These are phyloP conservation scores for Channa argus DNA, from an alignment of 2,113 vertebrate genomes.

Conservation along the genomic window DNA sequence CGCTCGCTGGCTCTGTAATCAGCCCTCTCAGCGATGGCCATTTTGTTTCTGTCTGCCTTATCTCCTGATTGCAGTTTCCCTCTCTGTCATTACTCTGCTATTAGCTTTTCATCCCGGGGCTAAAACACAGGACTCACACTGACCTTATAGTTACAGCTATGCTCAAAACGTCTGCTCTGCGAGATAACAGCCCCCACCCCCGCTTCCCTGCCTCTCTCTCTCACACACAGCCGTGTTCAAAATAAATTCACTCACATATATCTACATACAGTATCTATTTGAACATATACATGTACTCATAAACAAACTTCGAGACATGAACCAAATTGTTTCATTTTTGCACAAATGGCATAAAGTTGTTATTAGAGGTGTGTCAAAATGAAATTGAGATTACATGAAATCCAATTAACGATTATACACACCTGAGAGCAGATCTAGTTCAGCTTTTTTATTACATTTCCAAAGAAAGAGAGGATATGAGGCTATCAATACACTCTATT, in stretches of 20 bases:
- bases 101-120: constrained; percentile 69
- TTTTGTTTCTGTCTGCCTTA: constrained; percentile 71
- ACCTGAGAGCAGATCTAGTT: constrained; percentile 27
- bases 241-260: constrained; percentile 1
- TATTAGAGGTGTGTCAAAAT: too few relatives aligned
- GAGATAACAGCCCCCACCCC: constrained; percentile 48
- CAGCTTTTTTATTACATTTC: neutral
- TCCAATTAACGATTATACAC: constrained; percentile 36
- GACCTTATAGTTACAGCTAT: constrained; percentile 62
- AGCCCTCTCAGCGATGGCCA: constrained; percentile 50
- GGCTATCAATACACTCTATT: neutral
- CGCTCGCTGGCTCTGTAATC: constrained; percentile 58
- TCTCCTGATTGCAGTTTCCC: constrained; percentile 70
- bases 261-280: too few relatives aligned
- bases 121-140: constrained; percentile 65
- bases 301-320: too few relatives aligned
- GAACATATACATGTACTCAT: too few relatives aligned
- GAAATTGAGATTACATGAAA: constrained; percentile 30
- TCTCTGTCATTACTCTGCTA: constrained; percentile 75
- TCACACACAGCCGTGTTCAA: constrained; percentile 6
- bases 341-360: constrained; percentile 4
- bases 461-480: neutral
- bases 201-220: neutral
- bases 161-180: constrained; percentile 63
- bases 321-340: constrained; percentile 4